These are phyloP conservation scores for Salpingus planirostris DNA, from an alignment of 2,888 invertebrate species.

Conservation along the genomic window DNA sequence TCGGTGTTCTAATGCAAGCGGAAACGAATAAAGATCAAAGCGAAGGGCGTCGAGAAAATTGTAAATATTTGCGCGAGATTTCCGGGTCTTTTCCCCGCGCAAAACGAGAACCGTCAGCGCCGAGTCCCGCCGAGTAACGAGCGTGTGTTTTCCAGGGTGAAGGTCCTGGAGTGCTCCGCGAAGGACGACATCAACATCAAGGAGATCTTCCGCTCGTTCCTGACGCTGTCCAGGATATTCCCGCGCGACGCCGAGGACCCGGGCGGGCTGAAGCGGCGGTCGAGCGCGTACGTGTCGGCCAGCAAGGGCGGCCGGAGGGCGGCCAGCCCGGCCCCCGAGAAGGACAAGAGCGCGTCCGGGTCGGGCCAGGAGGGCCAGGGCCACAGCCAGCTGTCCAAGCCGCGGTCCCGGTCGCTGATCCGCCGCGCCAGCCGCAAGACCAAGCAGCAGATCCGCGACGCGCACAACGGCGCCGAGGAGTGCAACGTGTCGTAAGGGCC, in stretches of 20 bases:
- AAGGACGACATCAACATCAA: conserved; percentile 70
- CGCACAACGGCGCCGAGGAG: conserved; percentile 49
- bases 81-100: too few relatives aligned
- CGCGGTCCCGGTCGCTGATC: conserved; percentile 54
- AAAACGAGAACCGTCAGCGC: too few relatives aligned
- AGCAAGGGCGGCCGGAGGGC: conserved; percentile 43
- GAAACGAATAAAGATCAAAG: too few relatives aligned
- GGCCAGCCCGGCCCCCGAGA: conserved; percentile 39
- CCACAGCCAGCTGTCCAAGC: conserved; percentile 31
- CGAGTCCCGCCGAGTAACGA: too few relatives aligned
- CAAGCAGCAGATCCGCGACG: conserved; percentile 67
- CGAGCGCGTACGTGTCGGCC: conserved; percentile 62
- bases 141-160: conserved; percentile 50
- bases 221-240: conserved; percentile 65
- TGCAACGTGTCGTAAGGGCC: conserved; percentile 59
- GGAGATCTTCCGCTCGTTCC: conserved; percentile 71
- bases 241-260: conserved; percentile 51
- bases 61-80: too few relatives aligned
- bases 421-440: conserved; percentile 70
- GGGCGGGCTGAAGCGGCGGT: conserved; percentile 58
- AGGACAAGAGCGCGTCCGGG: conserved; percentile 28
- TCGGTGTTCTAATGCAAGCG: too few relatives aligned
- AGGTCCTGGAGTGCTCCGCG: conserved; percentile 69
- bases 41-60: too few relatives aligned
- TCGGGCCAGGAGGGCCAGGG: conserved; percentile 20